Evolutionary conservation across 2,113 vertebrate species (phyloP).

Genomic region (Malurus cyaneus): DNA sequence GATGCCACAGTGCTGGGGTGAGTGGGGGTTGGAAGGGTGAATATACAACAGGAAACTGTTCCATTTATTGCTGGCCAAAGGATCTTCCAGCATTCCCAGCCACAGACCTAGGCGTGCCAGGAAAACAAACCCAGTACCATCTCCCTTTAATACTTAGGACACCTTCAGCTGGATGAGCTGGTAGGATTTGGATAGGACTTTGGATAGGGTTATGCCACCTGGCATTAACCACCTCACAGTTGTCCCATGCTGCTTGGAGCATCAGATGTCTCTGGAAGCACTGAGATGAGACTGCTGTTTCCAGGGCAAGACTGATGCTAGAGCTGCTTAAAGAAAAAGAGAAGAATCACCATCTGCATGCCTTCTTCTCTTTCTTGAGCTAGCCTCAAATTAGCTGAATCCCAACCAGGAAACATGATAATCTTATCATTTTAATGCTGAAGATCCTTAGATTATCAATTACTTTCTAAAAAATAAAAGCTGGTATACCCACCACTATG

Average conservation of each 20-base stretch:
- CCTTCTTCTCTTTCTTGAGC: background rate
- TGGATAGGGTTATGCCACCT: background rate
- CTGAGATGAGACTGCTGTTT: background rate
- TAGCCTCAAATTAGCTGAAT: background rate
- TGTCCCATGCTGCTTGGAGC: fast-evolving
- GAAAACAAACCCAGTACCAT: background rate
- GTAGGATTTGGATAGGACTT: background rate
- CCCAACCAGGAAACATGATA: background rate
- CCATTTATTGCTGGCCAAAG: background rate
- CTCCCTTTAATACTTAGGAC: background rate
- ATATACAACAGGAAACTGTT: too few relatives aligned
- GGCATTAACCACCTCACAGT: background rate
- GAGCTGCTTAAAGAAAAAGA: background rate
- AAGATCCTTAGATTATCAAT: background rate
- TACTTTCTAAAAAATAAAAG: background rate
- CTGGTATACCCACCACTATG: background rate
- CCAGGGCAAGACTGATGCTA: background rate
- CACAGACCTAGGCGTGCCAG: background rate
- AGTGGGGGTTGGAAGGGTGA: fast-evolving
- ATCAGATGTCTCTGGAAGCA: background rate
- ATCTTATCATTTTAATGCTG: background rate
- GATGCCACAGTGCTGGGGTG: fast-evolving
- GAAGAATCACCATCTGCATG: background rate
- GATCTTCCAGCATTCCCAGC: background rate
- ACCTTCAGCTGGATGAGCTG: background rate